Evolutionary conservation across 2,797 vertebrate species (phyloP).

Genomic region (Clarias platycephalus): DNA sequence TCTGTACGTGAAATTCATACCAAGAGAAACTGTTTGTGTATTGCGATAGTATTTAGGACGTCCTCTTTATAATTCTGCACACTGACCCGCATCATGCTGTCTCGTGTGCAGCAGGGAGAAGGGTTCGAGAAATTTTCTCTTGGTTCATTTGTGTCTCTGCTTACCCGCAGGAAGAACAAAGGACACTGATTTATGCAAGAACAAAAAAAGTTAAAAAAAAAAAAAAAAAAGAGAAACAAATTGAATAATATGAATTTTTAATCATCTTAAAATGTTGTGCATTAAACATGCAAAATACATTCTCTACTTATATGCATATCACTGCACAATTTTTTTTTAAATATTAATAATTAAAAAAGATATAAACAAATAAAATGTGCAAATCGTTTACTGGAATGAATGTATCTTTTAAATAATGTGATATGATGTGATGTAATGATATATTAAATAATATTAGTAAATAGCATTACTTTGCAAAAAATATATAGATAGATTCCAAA

Average conservation of each 20-base stretch:
- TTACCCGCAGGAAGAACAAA: neutral
- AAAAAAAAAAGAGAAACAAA: neutral
- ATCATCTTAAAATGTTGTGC: neutral
- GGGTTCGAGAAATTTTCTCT: neutral
- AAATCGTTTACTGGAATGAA: neutral
- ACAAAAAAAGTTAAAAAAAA: neutral
- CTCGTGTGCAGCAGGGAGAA: neutral
- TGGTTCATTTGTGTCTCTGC: neutral
- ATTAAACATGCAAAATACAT: neutral
- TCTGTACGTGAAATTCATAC: conserved; percentile 17
- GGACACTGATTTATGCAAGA: neutral
- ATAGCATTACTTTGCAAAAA: too few relatives aligned
- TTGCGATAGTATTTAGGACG: conserved; percentile 10
- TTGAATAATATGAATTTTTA: neutral
- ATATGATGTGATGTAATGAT: neutral
- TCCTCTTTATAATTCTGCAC: conserved; percentile 8
- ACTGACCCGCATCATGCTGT: neutral
- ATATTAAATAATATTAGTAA: too few relatives aligned
- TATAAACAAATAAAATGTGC: neutral
- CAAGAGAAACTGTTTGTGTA: neutral
- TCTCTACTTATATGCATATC: neutral
- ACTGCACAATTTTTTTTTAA: neutral
- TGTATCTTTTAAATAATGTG: neutral
- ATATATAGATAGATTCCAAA: too few relatives aligned
- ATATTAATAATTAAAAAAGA: neutral